Evolutionary conservation across 2,888 invertebrate genomes (phyloP).

Genomic region (Phlogophora meticulosa): DNA sequence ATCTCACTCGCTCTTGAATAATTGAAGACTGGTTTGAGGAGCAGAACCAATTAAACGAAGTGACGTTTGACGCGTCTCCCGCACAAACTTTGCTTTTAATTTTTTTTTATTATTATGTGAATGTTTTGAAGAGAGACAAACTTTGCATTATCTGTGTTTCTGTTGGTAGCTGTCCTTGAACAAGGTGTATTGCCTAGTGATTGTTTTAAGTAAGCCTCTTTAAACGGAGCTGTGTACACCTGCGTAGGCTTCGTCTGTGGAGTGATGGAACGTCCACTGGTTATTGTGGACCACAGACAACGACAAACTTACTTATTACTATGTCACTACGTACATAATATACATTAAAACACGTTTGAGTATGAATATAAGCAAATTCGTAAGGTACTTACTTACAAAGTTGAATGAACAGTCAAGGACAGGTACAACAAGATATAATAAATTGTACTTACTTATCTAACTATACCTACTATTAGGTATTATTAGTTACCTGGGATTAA

Average conservation of each 20-base stretch:
- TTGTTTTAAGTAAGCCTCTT: slow-evolving; percentile 72
- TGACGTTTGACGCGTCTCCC: slow-evolving; percentile 60
- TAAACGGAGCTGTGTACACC: slow-evolving; percentile 63
- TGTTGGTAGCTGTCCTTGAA: slow-evolving; percentile 29
- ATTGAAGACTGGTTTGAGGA: slow-evolving; percentile 66
- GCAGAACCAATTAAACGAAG: slow-evolving; percentile 62
- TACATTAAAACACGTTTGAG: too few species aligned
- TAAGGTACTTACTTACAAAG: slow-evolving; percentile 30
- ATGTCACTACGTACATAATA: background rate
- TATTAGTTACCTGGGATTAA: slow-evolving; percentile 12
- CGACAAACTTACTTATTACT: slow-evolving; percentile 43
- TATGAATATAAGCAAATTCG: slow-evolving; percentile 1
- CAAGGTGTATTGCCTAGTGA: slow-evolving; percentile 60
- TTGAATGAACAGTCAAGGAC: slow-evolving; percentile 53
- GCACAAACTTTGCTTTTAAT: slow-evolving; percentile 54
- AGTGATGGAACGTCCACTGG: slow-evolving; percentile 26
- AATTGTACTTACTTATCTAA: background rate
- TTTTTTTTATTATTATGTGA: slow-evolving; percentile 38
- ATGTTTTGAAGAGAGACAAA: slow-evolving; percentile 31
- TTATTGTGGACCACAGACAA: slow-evolving; percentile 26
- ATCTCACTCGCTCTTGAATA: slow-evolving; percentile 76
- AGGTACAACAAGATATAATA: background rate
- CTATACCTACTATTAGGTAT: background rate
- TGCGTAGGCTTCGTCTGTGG: slow-evolving; percentile 33
- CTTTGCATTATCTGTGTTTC: slow-evolving; percentile 2